Percentiles rank a stretch among this genome's conserved stretches.
phyloP scores from a whole-genome alignment of 1,140 invertebrate genomes.

The Drosophila sulfurigaster region DNA sequence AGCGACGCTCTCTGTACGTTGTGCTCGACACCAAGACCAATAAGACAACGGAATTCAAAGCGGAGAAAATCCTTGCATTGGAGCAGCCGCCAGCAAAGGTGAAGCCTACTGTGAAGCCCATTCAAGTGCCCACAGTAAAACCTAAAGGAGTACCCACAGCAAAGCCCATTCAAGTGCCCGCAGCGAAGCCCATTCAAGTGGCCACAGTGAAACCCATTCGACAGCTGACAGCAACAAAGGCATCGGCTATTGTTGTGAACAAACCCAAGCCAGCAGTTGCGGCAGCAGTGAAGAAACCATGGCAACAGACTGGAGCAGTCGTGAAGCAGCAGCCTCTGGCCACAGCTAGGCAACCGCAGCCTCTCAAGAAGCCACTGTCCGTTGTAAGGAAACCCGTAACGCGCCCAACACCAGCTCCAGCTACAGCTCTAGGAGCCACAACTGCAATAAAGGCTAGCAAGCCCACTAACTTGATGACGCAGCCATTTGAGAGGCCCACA shows the following conservation, averaged over 20 bases:
- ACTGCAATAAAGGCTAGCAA: background rate
- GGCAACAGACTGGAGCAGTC: background rate
- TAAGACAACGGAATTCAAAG: background rate
- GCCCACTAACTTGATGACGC: conserved; percentile 30
- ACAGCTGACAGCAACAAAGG: background rate
- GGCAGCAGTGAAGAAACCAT: background rate
- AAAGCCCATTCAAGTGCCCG: background rate
- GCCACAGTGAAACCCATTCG: background rate
- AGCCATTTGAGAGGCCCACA: conserved; percentile 47
- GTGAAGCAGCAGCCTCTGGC: background rate
- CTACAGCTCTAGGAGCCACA: background rate
- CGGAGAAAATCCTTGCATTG: background rate
- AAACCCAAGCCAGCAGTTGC: background rate
- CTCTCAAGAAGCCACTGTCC: background rate
- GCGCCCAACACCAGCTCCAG: background rate
- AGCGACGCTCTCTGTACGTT: conserved; percentile 44
- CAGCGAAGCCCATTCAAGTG: background rate
- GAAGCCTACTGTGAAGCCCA: background rate
- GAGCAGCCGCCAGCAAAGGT: background rate
- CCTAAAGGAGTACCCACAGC: background rate
- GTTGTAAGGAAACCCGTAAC: background rate
- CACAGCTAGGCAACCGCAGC: background rate
- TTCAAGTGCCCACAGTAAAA: background rate
- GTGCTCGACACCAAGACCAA: conserved; percentile 34
- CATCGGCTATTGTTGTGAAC: background rate